Percentiles rank a stretch among this genome's conserved stretches.
These are phyloP conservation scores for Drosophila tanythrix DNA, from an alignment of 2,888 invertebrate genomes.

Conservation along the genomic window DNA sequence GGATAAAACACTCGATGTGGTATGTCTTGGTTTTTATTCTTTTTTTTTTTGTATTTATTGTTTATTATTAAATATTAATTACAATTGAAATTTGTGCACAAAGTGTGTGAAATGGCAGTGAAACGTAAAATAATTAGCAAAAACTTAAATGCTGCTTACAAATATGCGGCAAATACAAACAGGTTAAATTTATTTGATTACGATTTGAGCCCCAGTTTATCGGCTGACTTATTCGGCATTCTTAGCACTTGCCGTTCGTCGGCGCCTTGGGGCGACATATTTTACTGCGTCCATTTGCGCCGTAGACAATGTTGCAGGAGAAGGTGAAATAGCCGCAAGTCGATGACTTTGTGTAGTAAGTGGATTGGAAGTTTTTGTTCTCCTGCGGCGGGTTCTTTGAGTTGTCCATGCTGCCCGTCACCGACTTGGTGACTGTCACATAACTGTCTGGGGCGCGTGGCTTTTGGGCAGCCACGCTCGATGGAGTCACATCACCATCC, in stretches of 20 bases:
- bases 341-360: slow-evolving; percentile 94
- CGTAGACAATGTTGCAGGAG: slow-evolving; percentile 92
- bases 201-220: slow-evolving; percentile 59
- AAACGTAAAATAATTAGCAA: slow-evolving; percentile 53
- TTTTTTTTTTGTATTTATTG: slow-evolving; percentile 18
- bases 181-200: slow-evolving; percentile 54
- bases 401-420: slow-evolving; percentile 89
- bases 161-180: slow-evolving; percentile 55
- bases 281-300: slow-evolving; percentile 91
- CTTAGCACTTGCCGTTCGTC: slow-evolving; percentile 88
- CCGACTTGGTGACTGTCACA: slow-evolving; percentile 92
- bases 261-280: slow-evolving; percentile 93
- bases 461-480: slow-evolving; percentile 46
- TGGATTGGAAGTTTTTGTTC: slow-evolving; percentile 90
- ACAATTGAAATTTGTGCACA: slow-evolving; percentile 54
- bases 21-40: neutral
- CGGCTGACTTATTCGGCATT: slow-evolving; percentile 14
- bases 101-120: slow-evolving; percentile 58
- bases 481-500: slow-evolving; percentile 51
- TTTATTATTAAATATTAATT: slow-evolving; percentile 76
- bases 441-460: slow-evolving; percentile 87
- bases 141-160: slow-evolving; percentile 57
- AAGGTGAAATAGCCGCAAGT: slow-evolving; percentile 95
- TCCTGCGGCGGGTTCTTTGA: slow-evolving; percentile 87
- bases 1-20: neutral